A percentile compares a stretch with the other conserved stretches of the same genome.
Conservation (phyloP, 92 coral and sea anemone genomes). For the Meandrina meandrites region DNA sequence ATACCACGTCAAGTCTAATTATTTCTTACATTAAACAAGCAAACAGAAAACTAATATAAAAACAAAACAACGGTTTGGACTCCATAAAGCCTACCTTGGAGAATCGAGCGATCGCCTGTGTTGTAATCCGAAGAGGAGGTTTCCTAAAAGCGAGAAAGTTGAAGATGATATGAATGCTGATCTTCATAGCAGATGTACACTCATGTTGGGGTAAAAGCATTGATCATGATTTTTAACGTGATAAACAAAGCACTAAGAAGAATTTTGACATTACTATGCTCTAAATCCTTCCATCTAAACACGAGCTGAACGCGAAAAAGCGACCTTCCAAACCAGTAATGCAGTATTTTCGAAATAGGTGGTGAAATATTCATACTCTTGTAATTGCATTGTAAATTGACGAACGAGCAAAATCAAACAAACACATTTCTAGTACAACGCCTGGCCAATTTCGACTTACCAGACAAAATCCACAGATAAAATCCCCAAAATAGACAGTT, state of each 20-base stretch:
- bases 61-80: constrained; percentile 84
- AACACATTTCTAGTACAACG: constrained; percentile 57
- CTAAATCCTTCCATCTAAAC: constrained; percentile 6
- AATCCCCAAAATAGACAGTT: constrained; percentile 43
- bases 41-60: constrained; percentile 87
- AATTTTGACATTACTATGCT: neutral
- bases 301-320: constrained; percentile 26
- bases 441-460: constrained; percentile 37
- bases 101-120: constrained; percentile 71
- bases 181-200: constrained; percentile 37
- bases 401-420: constrained; percentile 94
- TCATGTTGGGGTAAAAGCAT: neutral
- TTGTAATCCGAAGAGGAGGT: constrained; percentile 45
- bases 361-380: constrained; percentile 93
- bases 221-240: constrained; percentile 11
- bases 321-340: constrained; percentile 48
- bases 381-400: constrained; percentile 98
- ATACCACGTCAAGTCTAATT: constrained; percentile 93
- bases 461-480: constrained; percentile 67
- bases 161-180: constrained; percentile 38
- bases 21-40: constrained; percentile 93
- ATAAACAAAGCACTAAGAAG: constrained; percentile 16
- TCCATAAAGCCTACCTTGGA: constrained; percentile 67
- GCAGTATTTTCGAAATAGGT: constrained; percentile 74
- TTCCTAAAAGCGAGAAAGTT: constrained; percentile 50